Evolutionary conservation across 2,888 invertebrate genomes (phyloP), one percentile per base, ranked within the genome.

Genomic region (Cerceris rybyensis): DNA sequence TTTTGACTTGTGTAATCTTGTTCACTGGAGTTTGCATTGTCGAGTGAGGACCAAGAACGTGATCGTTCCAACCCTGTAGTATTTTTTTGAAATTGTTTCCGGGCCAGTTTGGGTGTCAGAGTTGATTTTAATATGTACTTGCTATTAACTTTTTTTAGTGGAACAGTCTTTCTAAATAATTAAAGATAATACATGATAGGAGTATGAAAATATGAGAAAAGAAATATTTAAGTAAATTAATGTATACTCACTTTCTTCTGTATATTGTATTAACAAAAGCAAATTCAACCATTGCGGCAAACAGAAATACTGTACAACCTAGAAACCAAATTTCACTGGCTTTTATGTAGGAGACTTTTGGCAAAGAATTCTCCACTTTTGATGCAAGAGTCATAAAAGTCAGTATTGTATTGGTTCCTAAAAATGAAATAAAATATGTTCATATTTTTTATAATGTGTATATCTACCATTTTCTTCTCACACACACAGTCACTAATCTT

Each of bases 281-380:
- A 88, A 97, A 97, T 91, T 97, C 97, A 0, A 97, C 96, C 89
- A 97, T 94, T 11, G 97, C 97, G 16, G 96, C 96, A 92, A 97
- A 97, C 83, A 97, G 96, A 88, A 97, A 97, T 58, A 96, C 95
- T 0, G 96, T 96, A 89, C 97, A 97, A 6, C 96, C 97, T 69
- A 98, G 93, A 92, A 97, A 97, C 97, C 97, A 98, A 78, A 97
- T 96, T 92, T 98, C 97, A 79, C 97, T 97, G 2, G 97, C 96
- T 93, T 97, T 98, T 78, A 97, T 97, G 89, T 97, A 97, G 2
- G 97, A 97, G 28, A 97, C 97, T 92, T 97, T 97, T 0, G 97
- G 97, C 78, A 97, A 92, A 7, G 96, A 96, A 92, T 97, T 97
- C 63, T 96, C 96, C 86, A 97, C 96, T 49, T 97, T 96, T 7